Evolutionary conservation across 2,888 invertebrate species (phyloP).

Genomic region (Ophion ellenae): DNA sequence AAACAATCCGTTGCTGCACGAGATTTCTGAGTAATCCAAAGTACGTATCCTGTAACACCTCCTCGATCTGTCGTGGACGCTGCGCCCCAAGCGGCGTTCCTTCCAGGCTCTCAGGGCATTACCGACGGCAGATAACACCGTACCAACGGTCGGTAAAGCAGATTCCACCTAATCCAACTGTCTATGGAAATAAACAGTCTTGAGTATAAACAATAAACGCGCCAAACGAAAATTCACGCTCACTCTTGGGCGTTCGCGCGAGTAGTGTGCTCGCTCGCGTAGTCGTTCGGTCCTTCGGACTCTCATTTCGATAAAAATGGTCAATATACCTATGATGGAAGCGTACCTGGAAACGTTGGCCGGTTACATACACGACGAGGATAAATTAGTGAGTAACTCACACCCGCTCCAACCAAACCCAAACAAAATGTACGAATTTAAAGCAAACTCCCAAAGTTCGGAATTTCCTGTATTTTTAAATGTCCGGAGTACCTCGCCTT

Average conservation of each 20-base stretch:
- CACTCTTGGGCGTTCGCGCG: not conserved
- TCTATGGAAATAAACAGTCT: not conserved
- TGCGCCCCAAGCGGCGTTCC: not conserved
- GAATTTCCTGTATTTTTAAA: not conserved
- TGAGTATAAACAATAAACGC: not conserved
- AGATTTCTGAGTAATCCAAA: not conserved
- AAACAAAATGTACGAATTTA: not conserved
- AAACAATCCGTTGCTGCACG: not conserved
- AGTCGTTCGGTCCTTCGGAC: not conserved
- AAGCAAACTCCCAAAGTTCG: slow-evolving; percentile 1
- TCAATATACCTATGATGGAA: slow-evolving; percentile 69
- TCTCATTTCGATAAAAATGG: slow-evolving; percentile 58
- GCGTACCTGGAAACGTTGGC: slow-evolving; percentile 72
- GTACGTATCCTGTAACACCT: not conserved
- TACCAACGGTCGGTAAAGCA: not conserved
- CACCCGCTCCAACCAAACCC: not conserved
- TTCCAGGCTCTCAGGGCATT: not conserved
- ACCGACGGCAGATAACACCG: not conserved
- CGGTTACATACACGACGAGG: slow-evolving; percentile 76
- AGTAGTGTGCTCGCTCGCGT: not conserved
- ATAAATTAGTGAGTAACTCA: slow-evolving; percentile 74
- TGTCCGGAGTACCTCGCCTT: not conserved
- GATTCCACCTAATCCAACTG: not conserved
- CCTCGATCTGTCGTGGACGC: not conserved
- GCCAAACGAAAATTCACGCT: not conserved